Percentiles rank a stretch among this genome's conserved stretches.
Conservation (phyloP, 2,113 vertebrate species). For the Ellobius talpinus region DNA sequence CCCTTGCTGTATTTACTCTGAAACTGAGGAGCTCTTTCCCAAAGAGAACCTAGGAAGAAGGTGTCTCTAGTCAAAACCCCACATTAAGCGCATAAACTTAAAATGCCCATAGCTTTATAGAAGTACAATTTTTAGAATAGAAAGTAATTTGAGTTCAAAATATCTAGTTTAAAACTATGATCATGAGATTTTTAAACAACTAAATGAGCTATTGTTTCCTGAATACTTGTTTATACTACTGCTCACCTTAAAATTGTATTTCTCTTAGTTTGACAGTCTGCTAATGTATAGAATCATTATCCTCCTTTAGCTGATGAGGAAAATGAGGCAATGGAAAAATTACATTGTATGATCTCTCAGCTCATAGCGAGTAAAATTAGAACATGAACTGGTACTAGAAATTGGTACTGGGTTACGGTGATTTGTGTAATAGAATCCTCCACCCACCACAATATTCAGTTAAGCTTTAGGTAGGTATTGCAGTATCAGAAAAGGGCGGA, state of each 20-base stretch:
- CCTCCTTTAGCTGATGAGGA: not conserved
- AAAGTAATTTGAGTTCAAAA: not conserved
- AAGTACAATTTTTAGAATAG: not conserved
- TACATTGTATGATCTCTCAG: not conserved
- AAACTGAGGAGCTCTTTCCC: not conserved
- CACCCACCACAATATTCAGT: not conserved
- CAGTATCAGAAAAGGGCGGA: not conserved
- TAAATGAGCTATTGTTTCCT: not conserved
- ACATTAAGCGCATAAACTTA: not conserved
- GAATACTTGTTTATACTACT: not conserved
- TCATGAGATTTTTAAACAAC: not conserved
- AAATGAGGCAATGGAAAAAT: not conserved
- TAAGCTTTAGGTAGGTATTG: not conserved
- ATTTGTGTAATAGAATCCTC: not conserved
- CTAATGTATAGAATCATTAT: not conserved
- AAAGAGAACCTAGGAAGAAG: not conserved
- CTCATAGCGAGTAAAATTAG: not conserved
- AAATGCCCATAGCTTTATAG: not conserved
- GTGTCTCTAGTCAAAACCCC: not conserved
- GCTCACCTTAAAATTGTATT: not conserved
- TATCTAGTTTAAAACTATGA: constrained; percentile 18
- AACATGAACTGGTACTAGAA: not conserved
- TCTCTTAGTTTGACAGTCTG: not conserved
- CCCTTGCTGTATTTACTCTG: not conserved
- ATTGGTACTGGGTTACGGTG: not conserved